These are phyloP conservation scores for Nephrotoma flavescens DNA, from an alignment of 2,888 invertebrate genomes.

Conservation along the genomic window DNA sequence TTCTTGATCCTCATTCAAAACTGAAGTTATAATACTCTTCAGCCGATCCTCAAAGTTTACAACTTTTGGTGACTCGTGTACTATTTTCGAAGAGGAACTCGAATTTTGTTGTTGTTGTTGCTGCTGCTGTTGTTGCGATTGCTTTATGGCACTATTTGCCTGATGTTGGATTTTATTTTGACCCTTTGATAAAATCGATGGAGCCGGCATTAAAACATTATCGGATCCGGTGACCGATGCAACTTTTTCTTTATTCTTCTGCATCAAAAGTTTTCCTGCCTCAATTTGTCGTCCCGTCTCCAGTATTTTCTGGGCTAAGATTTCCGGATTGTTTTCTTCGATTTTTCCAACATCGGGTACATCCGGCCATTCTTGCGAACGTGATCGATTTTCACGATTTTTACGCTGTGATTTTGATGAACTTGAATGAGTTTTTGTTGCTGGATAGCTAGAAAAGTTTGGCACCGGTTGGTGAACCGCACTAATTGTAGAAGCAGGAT, in stretches of 20 bases:
- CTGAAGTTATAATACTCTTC: slow-evolving; percentile 74
- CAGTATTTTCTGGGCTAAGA: slow-evolving; percentile 76
- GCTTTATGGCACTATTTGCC: slow-evolving; percentile 16
- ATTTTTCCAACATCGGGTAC: slow-evolving; percentile 82
- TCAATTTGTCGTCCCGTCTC: slow-evolving; percentile 83
- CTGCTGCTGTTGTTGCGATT: not conserved
- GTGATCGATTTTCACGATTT: slow-evolving; percentile 54
- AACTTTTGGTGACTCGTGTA: slow-evolving; percentile 60
- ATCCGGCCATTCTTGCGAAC: slow-evolving; percentile 85
- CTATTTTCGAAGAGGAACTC: slow-evolving; percentile 14
- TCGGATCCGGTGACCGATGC: slow-evolving; percentile 19
- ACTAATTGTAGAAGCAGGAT: not conserved
- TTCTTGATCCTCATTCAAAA: slow-evolving; percentile 69
- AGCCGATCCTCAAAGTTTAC: slow-evolving; percentile 82
- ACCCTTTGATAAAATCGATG: slow-evolving; percentile 13
- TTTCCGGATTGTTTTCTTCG: slow-evolving; percentile 82
- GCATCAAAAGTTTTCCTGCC: slow-evolving; percentile 48
- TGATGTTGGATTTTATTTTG: slow-evolving; percentile 5
- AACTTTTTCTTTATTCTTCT: slow-evolving; percentile 33
- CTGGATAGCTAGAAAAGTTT: not conserved
- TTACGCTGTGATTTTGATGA: slow-evolving; percentile 39
- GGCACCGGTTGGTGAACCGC: not conserved
- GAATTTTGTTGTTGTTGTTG: not conserved
- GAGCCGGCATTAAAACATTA: slow-evolving; percentile 31
- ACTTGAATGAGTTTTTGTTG: slow-evolving; percentile 18